Base-by-base conservation (phyloP, 2,113 vertebrate genomes). In the Bambusicola thoracicus region DNA sequence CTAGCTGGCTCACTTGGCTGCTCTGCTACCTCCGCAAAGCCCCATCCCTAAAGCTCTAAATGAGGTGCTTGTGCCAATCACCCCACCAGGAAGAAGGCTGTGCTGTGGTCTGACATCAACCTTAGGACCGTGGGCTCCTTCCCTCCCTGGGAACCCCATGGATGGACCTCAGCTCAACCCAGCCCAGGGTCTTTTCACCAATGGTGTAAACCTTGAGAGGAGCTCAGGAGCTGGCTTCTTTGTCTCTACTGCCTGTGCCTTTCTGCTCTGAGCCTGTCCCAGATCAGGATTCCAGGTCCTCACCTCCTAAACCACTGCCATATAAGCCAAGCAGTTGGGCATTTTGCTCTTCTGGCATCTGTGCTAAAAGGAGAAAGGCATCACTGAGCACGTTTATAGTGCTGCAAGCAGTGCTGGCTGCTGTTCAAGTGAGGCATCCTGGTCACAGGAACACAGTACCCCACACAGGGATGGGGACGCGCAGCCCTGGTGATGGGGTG, bases 171-270 rank as follows among this genome's bases (percentile, higher is more conserved):
- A 66, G 32, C 5, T 53, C 51, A 17, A 30, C 51, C 27, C 51
- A 53, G 27, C 51, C 69, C 76, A 41, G 27, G 14, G 73, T 55
- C 27, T 53, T 66, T 16, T 78, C 77, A 84, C 81, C 62, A 59
- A 29, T 25, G 38, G 19, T 1, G 0, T 0, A 79, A 67, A 58
- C 30, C 40, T 76, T 44, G 61, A 91, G 56, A 84, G 53, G 18
- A 89, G 93, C 84, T 85, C 74, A 65, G 85, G 58, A 94, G 69
- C 38, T 90, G 36, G n/a, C 82, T 91, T 89, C 46, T 66, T 18
- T 17, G 21, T 51, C 67, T 30, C 51, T 53, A 30, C n/a, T 38
- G 51, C 34, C 70, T 48, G 51, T 93, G 66, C 27, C 69, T 8
- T 51, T 78, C 65, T 88, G 34, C 69, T 78, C 78, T 86, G 89